Evolutionary conservation across 2,888 invertebrate species (phyloP).

Genomic region (Syritta pipiens): DNA sequence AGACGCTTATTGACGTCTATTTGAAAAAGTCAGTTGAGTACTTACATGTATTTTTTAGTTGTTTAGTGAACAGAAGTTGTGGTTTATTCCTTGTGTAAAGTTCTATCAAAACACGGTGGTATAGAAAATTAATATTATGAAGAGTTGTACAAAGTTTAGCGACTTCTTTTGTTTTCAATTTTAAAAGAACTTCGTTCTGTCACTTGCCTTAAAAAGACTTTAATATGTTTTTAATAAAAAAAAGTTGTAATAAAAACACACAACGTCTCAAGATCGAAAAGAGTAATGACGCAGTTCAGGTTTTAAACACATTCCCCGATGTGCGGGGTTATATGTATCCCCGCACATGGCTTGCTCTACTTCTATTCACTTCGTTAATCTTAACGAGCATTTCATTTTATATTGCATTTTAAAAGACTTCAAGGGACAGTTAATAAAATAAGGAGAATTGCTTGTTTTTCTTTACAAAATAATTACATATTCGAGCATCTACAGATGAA

Average conservation of each 20-base stretch:
- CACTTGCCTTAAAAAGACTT: too few species aligned
- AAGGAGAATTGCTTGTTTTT: background rate
- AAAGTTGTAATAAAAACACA: too few species aligned
- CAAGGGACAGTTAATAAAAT: slow-evolving; percentile 17
- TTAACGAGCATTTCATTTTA: slow-evolving; percentile 23
- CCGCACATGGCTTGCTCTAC: background rate
- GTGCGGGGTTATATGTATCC: background rate
- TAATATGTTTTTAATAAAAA: too few species aligned
- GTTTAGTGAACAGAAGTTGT: background rate
- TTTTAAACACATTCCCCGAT: background rate
- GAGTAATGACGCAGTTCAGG: background rate
- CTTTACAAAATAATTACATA: slow-evolving; percentile 15
- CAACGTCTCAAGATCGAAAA: too few species aligned
- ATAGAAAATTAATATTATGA: too few species aligned
- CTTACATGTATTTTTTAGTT: background rate
- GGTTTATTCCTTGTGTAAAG: too few species aligned
- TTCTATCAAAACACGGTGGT: too few species aligned
- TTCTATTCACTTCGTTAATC: slow-evolving; percentile 30
- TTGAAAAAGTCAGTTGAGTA: slow-evolving; percentile 56
- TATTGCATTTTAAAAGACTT: slow-evolving; percentile 3
- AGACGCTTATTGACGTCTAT: slow-evolving; percentile 61
- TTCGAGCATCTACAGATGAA: background rate
- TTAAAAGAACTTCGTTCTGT: too few species aligned
- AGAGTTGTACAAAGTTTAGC: too few species aligned
- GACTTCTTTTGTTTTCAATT: too few species aligned